Evolutionary conservation across 2,113 vertebrate genomes (phyloP).

Genomic region (Perca flavescens): DNA sequence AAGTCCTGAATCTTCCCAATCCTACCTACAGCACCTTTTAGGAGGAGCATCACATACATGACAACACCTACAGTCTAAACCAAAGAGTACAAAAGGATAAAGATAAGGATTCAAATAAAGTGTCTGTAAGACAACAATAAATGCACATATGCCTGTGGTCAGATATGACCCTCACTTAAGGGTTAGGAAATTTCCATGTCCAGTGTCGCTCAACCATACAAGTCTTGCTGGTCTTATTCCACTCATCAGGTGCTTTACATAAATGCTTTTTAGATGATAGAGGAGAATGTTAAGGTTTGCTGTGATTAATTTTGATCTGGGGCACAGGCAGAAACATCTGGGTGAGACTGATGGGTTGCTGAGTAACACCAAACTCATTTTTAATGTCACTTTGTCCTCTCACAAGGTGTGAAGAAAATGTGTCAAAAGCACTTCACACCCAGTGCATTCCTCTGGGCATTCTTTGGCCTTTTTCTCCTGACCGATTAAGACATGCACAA

Average conservation of each 20-base stretch:
- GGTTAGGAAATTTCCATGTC: background rate
- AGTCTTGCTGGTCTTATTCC: background rate
- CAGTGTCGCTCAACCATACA: background rate
- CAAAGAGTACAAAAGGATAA: background rate
- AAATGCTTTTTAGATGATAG: conserved; percentile 25
- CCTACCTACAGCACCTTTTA: too few species aligned
- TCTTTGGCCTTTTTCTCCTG: conserved; percentile 34
- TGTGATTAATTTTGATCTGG: conserved; percentile 38
- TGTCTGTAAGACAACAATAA: background rate
- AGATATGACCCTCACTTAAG: background rate
- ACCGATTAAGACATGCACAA: conserved; percentile 35
- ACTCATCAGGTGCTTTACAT: conserved; percentile 29
- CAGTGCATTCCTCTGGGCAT: conserved; percentile 12
- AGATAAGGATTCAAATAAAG: background rate
- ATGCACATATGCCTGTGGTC: background rate
- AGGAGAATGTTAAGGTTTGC: conserved; percentile 9
- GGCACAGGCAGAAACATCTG: conserved; percentile 6
- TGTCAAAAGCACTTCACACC: conserved; percentile 44
- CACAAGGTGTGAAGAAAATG: conserved; percentile 45
- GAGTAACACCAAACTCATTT: conserved; percentile 49
- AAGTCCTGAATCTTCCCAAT: too few species aligned
- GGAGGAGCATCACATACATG: background rate
- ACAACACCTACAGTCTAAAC: background rate
- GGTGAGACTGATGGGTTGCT: conserved; percentile 35
- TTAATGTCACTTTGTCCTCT: conserved; percentile 33